Evolutionary conservation across 2,797 vertebrate genomes (phyloP).

Genomic region (Dendrocincla fuliginosa): DNA sequence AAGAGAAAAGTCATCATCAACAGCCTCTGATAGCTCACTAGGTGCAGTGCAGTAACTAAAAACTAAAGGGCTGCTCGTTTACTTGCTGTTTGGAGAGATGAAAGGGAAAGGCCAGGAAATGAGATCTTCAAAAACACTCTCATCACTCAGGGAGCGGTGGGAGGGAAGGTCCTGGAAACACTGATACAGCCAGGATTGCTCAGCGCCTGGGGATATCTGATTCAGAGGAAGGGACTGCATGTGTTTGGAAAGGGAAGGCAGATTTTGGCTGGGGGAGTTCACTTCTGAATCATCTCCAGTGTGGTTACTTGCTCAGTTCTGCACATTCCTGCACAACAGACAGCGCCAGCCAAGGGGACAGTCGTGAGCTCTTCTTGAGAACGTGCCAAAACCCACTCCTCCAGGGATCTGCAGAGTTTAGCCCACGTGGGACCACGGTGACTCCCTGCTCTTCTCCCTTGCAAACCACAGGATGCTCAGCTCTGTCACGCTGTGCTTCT

Average conservation of each 20-base stretch:
- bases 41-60: constrained; percentile 37
- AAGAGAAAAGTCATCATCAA: constrained; percentile 29
- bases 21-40: constrained; percentile 40
- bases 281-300: neutral
- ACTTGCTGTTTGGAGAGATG: constrained; percentile 33
- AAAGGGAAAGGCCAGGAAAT: constrained; percentile 66
- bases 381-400: neutral
- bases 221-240: constrained; percentile 12
- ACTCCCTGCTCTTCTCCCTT: neutral
- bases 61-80: constrained; percentile 49
- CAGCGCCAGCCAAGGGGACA: neutral
- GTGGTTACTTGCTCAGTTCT: neutral
- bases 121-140: constrained; percentile 60
- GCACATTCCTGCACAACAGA: neutral
- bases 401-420: neutral
- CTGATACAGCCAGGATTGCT: constrained; percentile 64
- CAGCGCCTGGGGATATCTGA: constrained; percentile 63
- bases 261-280: neutral
- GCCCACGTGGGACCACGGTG: fast-evolving
- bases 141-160: constrained; percentile 48
- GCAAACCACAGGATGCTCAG: neutral
- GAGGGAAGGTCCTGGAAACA: constrained; percentile 67
- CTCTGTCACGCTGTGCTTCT: neutral
- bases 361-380: neutral
- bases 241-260: neutral